Conservation (phyloP, 2,888 invertebrate genomes). For the Suillia variegata region DNA sequence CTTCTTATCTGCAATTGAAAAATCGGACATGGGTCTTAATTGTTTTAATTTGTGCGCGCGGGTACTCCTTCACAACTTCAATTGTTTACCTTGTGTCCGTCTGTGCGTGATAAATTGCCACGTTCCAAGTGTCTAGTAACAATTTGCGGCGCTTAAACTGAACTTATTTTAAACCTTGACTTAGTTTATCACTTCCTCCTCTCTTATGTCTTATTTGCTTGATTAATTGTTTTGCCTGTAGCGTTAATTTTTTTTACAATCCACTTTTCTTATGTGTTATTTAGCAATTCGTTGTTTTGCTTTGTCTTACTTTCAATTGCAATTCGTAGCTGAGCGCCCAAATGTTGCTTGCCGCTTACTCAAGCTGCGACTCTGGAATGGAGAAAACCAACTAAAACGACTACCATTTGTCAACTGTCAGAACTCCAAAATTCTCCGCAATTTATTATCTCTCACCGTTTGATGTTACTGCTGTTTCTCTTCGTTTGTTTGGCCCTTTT, state of each 20-base stretch:
- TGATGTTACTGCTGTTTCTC: not conserved
- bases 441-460: not conserved
- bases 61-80: no score
- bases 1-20: no score
- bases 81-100: no score
- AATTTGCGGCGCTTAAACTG: not conserved
- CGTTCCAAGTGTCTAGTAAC: conserved; percentile 30
- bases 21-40: no score
- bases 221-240: not conserved
- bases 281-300: no score
- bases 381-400: not conserved
- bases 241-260: not conserved
- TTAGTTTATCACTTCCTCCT: conserved; percentile 19
- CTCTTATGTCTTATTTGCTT: conserved; percentile 7
- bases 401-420: conserved; percentile 19
- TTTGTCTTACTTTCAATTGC: not conserved
- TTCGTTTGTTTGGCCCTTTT: no score
- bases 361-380: conserved; percentile 18
- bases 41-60: no score
- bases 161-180: conserved; percentile 16
- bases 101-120: conserved; percentile 35
- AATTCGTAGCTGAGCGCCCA: not conserved
- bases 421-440: conserved; percentile 13
- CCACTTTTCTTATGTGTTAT: not conserved
- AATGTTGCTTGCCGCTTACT: conserved; percentile 18